Conservation (phyloP, 1,140 invertebrate genomes). For the Nixonia krombeini region DNA sequence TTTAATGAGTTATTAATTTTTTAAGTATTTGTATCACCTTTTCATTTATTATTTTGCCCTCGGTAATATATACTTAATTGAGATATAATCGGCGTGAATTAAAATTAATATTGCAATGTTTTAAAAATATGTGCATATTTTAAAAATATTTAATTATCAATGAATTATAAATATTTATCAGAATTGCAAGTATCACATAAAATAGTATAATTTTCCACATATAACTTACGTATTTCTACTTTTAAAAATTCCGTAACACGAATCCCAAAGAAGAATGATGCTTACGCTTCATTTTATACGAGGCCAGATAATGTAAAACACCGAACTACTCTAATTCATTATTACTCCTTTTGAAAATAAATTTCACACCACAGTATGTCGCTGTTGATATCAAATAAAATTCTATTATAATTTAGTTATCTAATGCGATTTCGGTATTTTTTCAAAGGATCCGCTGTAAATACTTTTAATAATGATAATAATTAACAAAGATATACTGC, state of each 20-base stretch:
- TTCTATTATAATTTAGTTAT: not conserved
- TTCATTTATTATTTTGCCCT: too few species aligned
- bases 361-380: too few species aligned
- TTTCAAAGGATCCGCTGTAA: conserved; percentile 1
- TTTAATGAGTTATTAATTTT: too few species aligned
- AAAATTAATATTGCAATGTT: too few species aligned
- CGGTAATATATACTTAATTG: too few species aligned
- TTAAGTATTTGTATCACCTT: too few species aligned
- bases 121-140: too few species aligned
- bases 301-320: conserved; percentile 27
- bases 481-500: conserved; percentile 23
- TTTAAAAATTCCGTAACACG: conserved; percentile 11
- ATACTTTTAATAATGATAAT: not conserved
- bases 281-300: not conserved
- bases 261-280: conserved; percentile 13
- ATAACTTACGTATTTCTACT: conserved; percentile 15
- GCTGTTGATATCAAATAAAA: too few species aligned
- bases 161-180: too few species aligned
- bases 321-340: conserved; percentile 19
- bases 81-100: too few species aligned
- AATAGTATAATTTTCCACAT: conserved; percentile 3
- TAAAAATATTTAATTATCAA: too few species aligned
- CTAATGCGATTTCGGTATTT: not conserved
- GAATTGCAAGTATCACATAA: conserved; percentile 3
- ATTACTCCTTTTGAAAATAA: conserved; percentile 20